Percentiles rank a stretch among this genome's conserved stretches.
Evolutionary conservation across 2,797 vertebrate genomes (phyloP).

Genomic region (Vireo griseus): DNA sequence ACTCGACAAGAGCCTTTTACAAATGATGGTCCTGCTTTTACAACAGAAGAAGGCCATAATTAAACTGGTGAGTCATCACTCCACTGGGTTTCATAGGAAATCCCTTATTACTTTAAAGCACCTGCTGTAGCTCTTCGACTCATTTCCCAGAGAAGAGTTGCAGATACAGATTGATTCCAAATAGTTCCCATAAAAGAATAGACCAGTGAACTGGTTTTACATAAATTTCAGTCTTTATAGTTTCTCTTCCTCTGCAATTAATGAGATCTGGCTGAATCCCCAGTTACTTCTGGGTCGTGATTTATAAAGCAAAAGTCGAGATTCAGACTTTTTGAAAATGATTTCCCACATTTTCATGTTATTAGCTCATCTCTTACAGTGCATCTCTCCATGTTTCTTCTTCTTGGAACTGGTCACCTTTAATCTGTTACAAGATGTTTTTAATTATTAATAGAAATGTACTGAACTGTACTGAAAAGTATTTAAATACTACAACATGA

Average conservation of each 20-base stretch:
- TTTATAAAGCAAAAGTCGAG: slow-evolving; percentile 49
- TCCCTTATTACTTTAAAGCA: slow-evolving; percentile 43
- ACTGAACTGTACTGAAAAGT: background rate
- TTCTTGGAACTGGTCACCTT: slow-evolving; percentile 17
- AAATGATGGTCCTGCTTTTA: slow-evolving; percentile 10
- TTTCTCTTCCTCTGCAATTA: slow-evolving; percentile 52
- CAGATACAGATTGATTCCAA: slow-evolving; percentile 47
- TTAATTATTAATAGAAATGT: slow-evolving; percentile 24
- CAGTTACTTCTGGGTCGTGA: slow-evolving; percentile 20
- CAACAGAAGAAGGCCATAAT: slow-evolving; percentile 5
- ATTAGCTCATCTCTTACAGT: slow-evolving; percentile 17
- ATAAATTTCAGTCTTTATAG: slow-evolving; percentile 50
- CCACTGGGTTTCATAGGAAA: slow-evolving; percentile 42
- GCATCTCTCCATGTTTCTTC: background rate
- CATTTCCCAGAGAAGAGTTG: slow-evolving; percentile 36
- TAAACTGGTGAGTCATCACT: slow-evolving; percentile 40
- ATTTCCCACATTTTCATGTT: slow-evolving; percentile 44
- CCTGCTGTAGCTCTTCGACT: slow-evolving; percentile 11
- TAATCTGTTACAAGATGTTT: background rate
- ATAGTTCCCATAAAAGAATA: slow-evolving; percentile 52
- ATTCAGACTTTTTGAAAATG: slow-evolving; percentile 32
- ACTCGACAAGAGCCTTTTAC: background rate
- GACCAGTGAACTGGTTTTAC: slow-evolving; percentile 30
- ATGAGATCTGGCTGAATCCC: slow-evolving; percentile 58
- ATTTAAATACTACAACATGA: background rate